Evolutionary conservation across 2,888 invertebrate genomes (phyloP), one percentile per base, ranked within the genome.

Genomic region (Brenthis hecate): DNA sequence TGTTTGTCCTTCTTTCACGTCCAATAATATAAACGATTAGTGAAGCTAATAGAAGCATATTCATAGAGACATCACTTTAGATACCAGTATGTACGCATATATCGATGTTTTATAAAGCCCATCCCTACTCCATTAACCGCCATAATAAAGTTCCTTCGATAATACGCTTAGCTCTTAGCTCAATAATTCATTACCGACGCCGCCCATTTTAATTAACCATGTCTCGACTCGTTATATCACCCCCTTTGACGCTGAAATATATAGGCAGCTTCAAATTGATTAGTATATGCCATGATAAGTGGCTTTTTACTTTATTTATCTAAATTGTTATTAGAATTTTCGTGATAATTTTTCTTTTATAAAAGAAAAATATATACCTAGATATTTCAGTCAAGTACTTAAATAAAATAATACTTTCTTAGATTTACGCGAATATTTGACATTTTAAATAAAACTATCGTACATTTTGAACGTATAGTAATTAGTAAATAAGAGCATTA

Each of bases 121-220:
- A 83, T 72, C 80, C 70, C 85, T 80, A 53, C 43, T 85, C 82
- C 85, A 87, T 89, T 87, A 87, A 83, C 89, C 82, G 83, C 82
- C 84, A 85, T 91, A 91, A 91, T 91, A 92, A 92, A 91, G 91
- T 91, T 92, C 90, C 85, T 86, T 82, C 87, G 86, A 87, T 91
- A 90, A 91, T 91, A 89, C 87, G 91, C 89, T 91, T 91, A 91
- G 85, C 89, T 86, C 85, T 85, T 85, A 88, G 88, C 87, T 91
- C 89, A 90, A 91, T 92, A 88, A 92, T 91, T 92, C 86, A 92
- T 91, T 88, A 89, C 63, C 77, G 76, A 79, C 77, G 75, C 80
- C 81, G 78, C 77, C 89, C 87, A 86, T 78, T 74, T 73, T 83
- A 86, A 81, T 81, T 76, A 81, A 86, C 84, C 71, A 85, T 78